A percentile compares a stretch with the other conserved stretches of the same genome.
phyloP scores from a whole-genome alignment of 2,797 vertebrate species.

The Cephalopachus bancanus region DNA sequence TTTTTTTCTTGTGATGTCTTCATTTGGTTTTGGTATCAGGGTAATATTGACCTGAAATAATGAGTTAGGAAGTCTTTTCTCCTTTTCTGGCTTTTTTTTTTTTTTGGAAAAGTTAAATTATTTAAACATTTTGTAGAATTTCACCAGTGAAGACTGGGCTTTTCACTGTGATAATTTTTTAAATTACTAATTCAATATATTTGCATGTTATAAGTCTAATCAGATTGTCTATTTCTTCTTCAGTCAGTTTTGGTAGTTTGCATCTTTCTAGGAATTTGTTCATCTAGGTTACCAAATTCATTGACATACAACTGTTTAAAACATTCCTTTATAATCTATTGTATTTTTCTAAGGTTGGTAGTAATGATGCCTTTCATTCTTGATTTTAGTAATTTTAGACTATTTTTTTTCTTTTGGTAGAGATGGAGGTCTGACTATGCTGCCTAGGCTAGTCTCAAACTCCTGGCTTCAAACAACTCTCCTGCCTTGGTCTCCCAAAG shows the following conservation, averaged over 20 bases:
- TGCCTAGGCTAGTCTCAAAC: background rate
- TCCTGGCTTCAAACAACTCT: background rate
- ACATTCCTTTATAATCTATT: no score
- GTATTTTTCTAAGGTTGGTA: no score
- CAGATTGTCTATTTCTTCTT: background rate
- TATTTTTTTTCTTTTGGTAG: background rate
- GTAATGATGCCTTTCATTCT: no score
- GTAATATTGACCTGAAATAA: no score
- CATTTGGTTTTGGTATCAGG: no score
- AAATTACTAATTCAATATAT: constrained; percentile 16
- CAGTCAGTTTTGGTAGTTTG: no score
- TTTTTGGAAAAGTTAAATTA: background rate
- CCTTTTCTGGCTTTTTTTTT: background rate
- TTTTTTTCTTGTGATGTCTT: no score
- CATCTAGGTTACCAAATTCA: no score
- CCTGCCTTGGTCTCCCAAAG: background rate
- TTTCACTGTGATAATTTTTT: background rate
- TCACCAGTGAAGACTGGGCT: background rate
- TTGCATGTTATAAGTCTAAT: background rate
- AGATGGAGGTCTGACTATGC: background rate
- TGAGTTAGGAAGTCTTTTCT: background rate
- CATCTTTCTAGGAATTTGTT: no score
- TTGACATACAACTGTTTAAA: no score
- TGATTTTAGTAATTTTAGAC: no score
- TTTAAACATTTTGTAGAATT: background rate